Evolutionary conservation across 2,113 vertebrate genomes (phyloP).

Genomic region (Hippocampus mohnikei): DNA sequence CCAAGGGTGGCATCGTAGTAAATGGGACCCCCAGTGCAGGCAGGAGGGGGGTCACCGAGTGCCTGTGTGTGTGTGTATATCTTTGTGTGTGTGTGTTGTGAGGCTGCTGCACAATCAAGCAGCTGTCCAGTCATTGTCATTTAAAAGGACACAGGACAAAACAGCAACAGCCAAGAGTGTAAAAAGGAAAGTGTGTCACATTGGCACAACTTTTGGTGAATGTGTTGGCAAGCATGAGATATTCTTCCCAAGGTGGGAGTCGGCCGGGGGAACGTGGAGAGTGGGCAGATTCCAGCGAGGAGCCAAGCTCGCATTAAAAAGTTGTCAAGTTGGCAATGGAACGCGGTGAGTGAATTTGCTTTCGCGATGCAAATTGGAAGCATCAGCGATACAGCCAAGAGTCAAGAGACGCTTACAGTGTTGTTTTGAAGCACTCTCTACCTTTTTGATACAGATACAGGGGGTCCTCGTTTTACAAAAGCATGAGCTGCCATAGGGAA

Average conservation of each 20-base stretch:
- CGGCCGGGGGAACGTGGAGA: constrained; percentile 2
- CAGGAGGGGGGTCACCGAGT: constrained; percentile 38
- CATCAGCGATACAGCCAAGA: background rate
- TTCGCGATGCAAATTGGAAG: background rate
- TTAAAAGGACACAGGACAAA: constrained; percentile 41
- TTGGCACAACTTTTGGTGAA: constrained; percentile 34
- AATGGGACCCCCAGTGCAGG: constrained; percentile 15
- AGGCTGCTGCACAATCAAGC: constrained; percentile 33
- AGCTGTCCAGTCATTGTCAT: constrained; percentile 44
- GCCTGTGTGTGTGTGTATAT: constrained; percentile 22
- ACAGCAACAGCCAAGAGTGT: constrained; percentile 15
- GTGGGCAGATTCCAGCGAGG: constrained; percentile 7
- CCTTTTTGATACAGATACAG: background rate
- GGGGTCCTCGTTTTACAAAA: too few relatives aligned
- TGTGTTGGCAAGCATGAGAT: constrained; percentile 15
- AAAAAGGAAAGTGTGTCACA: constrained; percentile 7
- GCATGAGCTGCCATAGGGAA: too few relatives aligned
- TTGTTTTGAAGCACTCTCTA: background rate
- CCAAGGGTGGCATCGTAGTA: constrained; percentile 56
- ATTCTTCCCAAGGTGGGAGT: constrained; percentile 33
- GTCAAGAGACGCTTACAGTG: background rate
- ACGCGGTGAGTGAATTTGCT: constrained; percentile 1
- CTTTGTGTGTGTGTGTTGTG: constrained; percentile 21
- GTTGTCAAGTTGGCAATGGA: constrained; percentile 6
- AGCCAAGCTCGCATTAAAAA: constrained; percentile 31